phyloP scores from a whole-genome alignment of 2,797 vertebrate genomes.

The Phalloptychus januarius region DNA sequence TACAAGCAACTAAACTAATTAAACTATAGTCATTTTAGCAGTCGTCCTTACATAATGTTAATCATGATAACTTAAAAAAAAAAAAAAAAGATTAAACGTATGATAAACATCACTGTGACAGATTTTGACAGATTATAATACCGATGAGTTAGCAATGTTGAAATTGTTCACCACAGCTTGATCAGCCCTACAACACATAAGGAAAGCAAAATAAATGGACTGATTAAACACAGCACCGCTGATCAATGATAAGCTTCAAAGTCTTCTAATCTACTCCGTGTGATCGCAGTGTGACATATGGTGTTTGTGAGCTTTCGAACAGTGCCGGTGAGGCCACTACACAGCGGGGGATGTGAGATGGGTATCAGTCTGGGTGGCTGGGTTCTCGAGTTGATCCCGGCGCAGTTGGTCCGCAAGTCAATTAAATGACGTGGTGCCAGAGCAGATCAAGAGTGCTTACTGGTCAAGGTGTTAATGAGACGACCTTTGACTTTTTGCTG shows the following conservation, averaged over 20 bases:
- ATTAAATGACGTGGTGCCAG: conserved; percentile 65
- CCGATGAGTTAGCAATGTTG: background rate
- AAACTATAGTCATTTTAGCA: background rate
- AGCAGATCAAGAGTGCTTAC: conserved; percentile 68
- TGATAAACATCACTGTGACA: background rate
- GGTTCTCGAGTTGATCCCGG: conserved; percentile 44
- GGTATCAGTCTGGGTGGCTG: conserved; percentile 36
- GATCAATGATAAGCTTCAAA: conserved; percentile 35
- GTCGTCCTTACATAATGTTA: no score
- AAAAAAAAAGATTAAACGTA: background rate
- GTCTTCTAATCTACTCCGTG: conserved; percentile 39
- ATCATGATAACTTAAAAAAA: background rate
- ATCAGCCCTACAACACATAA: background rate
- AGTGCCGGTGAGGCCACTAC: conserved; percentile 48
- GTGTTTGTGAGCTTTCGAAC: conserved; percentile 57
- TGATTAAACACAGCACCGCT: conserved; percentile 39
- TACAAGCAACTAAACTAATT: background rate
- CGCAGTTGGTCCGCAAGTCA: conserved; percentile 30
- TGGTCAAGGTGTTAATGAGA: conserved; percentile 66
- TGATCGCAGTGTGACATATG: conserved; percentile 65
- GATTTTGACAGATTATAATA: background rate
- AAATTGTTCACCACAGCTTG: background rate
- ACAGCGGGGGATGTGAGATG: conserved; percentile 47
- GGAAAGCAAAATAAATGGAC: background rate
- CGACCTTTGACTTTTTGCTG: conserved; percentile 59